Conservation (phyloP, 2,797 vertebrate species). For the Notolepis coatsorum region DNA sequence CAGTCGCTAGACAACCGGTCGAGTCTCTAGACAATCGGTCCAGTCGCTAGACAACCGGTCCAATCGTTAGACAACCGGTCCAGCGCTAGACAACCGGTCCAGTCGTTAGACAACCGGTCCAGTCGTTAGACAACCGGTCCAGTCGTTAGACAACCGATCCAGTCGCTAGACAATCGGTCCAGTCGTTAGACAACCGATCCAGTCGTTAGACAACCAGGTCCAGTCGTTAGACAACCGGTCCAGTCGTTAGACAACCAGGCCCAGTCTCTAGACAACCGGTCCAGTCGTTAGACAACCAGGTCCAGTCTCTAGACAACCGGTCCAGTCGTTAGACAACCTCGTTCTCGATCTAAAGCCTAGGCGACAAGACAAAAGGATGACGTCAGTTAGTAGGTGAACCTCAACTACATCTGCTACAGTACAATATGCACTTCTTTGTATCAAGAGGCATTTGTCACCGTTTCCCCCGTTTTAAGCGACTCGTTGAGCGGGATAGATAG, state of each 20-base stretch:
- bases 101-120: slow-evolving; percentile 20
- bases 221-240: slow-evolving; percentile 22
- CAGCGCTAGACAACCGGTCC: too few species aligned
- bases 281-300: slow-evolving; percentile 20
- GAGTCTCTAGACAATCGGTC: too few species aligned
- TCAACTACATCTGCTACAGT: slow-evolving; percentile 44
- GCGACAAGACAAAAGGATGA: slow-evolving; percentile 33
- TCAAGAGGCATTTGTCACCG: slow-evolving; percentile 40
- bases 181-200: slow-evolving; percentile 20
- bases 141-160: slow-evolving; percentile 20
- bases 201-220: slow-evolving; percentile 23
- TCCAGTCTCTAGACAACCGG: slow-evolving; percentile 24
- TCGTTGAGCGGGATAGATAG: slow-evolving; percentile 40
- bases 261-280: too few species aligned
- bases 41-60: slow-evolving; percentile 20
- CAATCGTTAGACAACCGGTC: slow-evolving; percentile 21
- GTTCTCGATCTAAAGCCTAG: slow-evolving; percentile 25
- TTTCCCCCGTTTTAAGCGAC: slow-evolving; percentile 34
- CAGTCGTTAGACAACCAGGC: slow-evolving; percentile 22
- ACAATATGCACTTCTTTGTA: slow-evolving; percentile 42
- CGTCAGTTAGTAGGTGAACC: slow-evolving; percentile 29
- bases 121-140: slow-evolving; percentile 20
- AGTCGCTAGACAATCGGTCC: slow-evolving; percentile 20
- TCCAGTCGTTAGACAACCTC: slow-evolving; percentile 20
- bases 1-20: slow-evolving; percentile 22